Evolutionary conservation across 2,888 invertebrate species (phyloP).

Genomic region (Coenonympha glycerion): DNA sequence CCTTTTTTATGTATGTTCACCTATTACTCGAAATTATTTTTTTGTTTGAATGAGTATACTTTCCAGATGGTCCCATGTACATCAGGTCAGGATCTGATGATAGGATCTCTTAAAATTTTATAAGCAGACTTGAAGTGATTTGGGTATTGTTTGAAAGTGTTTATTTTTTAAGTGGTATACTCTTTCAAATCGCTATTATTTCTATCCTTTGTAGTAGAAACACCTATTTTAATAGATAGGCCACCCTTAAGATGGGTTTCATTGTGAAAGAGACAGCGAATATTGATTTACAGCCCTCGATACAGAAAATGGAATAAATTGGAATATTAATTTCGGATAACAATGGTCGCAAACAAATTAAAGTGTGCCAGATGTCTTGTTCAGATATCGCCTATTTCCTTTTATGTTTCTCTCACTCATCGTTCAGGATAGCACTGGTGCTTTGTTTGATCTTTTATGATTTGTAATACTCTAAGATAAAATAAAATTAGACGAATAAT

Average conservation of each 20-base stretch:
- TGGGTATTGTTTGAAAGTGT: too few species aligned
- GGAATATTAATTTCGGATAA: slow-evolving; percentile 75
- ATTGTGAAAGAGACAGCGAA: slow-evolving; percentile 52
- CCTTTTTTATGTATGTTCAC: too few species aligned
- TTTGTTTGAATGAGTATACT: too few species aligned
- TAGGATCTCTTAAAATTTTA: too few species aligned
- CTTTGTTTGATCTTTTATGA: not conserved
- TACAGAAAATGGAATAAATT: slow-evolving; percentile 74
- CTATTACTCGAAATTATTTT: too few species aligned
- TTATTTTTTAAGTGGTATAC: too few species aligned
- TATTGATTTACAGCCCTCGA: slow-evolving; percentile 70
- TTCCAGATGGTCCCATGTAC: too few species aligned
- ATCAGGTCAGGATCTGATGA: too few species aligned
- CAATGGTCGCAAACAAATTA: slow-evolving; percentile 73
- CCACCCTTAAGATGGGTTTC: slow-evolving; percentile 21
- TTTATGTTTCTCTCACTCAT: slow-evolving; percentile 49
- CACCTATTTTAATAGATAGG: slow-evolving; percentile 12
- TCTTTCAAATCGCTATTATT: too few species aligned
- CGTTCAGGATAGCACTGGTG: not conserved
- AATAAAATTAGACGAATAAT: too few species aligned
- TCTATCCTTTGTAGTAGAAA: not conserved
- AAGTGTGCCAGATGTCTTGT: slow-evolving; percentile 70
- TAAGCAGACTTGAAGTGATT: too few species aligned
- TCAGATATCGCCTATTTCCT: slow-evolving; percentile 57
- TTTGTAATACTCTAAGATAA: too few species aligned